Evolutionary conservation across 2,113 vertebrate genomes (phyloP).

Genomic region (Microtus oregoni): DNA sequence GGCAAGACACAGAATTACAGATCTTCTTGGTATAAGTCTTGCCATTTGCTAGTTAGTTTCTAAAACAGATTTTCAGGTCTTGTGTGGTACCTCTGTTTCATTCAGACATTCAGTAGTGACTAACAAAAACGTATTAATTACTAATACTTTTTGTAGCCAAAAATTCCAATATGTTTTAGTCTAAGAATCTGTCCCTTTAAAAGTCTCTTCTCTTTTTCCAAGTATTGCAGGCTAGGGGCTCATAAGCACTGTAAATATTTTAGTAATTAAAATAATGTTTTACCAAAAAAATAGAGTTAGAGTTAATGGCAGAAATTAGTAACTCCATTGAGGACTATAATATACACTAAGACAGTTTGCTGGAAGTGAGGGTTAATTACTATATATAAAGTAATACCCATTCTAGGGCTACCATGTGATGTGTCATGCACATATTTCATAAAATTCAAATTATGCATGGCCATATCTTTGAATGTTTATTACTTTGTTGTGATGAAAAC

Average conservation of each 20-base stretch:
- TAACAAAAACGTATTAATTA: constrained; percentile 56
- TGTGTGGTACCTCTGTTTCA: constrained; percentile 25
- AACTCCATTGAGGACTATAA: background rate
- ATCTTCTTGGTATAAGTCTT: constrained; percentile 52
- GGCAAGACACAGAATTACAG: constrained; percentile 46
- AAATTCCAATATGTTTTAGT: constrained; percentile 31
- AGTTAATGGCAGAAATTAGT: background rate
- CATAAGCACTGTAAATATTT: constrained; percentile 3
- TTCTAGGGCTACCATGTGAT: background rate
- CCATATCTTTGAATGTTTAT: background rate
- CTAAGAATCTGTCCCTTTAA: background rate
- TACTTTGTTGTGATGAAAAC: background rate
- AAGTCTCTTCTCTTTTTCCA: background rate
- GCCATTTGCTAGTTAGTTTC: constrained; percentile 55
- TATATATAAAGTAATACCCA: background rate
- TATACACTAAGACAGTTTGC: background rate
- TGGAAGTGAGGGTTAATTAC: background rate
- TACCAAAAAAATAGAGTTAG: background rate
- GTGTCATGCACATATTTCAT: background rate
- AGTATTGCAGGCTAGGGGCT: background rate
- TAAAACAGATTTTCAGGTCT: constrained; percentile 49
- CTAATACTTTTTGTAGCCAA: background rate
- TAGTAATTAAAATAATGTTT: constrained; percentile 40
- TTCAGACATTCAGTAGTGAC: constrained; percentile 18
- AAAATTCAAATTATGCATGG: background rate